Evolutionary conservation across 2,888 invertebrate species (phyloP).

Genomic region (Nasonovia ribisnigri): DNA sequence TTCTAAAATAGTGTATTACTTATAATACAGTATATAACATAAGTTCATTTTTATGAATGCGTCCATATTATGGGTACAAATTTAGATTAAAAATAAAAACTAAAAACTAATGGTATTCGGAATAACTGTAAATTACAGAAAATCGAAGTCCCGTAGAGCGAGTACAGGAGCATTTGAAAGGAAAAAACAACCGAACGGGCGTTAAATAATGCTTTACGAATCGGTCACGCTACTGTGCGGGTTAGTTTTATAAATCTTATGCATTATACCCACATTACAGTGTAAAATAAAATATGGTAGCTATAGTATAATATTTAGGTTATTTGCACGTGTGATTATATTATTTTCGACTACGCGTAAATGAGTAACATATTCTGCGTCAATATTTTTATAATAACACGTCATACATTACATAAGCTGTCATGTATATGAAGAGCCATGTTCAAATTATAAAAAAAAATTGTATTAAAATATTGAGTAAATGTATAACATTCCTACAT

Average conservation of each 20-base stretch:
- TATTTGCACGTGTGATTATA: neutral
- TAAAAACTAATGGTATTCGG: neutral
- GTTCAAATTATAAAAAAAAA: too few species aligned
- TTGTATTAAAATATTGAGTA: too few species aligned
- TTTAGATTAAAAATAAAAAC: neutral
- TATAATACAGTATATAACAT: too few species aligned
- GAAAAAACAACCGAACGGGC: neutral
- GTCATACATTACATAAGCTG: neutral
- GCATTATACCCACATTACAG: neutral
- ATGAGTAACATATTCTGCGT: neutral
- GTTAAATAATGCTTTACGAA: neutral
- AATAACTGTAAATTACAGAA: neutral
- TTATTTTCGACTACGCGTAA: neutral
- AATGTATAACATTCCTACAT: too few species aligned
- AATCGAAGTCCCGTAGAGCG: neutral
- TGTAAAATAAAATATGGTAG: neutral
- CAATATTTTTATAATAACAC: neutral
- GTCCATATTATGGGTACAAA: neutral
- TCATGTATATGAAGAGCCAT: too few species aligned
- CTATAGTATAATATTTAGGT: neutral
- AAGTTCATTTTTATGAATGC: neutral
- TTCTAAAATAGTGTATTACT: too few species aligned
- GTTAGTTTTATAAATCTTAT: neutral
- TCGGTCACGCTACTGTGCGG: neutral
- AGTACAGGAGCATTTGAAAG: neutral